These are phyloP conservation scores for Anastrepha obliqua DNA, from an alignment of 1,140 invertebrate species.

Conservation along the genomic window DNA sequence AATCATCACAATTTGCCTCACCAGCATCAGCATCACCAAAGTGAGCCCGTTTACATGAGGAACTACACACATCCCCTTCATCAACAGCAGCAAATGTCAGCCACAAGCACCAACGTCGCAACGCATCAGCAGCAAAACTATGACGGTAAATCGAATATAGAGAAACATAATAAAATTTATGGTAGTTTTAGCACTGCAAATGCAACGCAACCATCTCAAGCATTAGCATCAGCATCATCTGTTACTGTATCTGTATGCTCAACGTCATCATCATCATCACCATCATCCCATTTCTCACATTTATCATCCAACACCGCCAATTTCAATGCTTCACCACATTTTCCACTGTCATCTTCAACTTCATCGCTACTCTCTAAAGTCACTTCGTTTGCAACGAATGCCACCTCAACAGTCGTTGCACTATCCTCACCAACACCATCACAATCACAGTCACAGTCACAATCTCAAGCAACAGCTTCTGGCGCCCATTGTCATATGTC, in stretches of 20 bases:
- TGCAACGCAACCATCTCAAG: slow-evolving; percentile 62
- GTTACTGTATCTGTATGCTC: slow-evolving; percentile 50
- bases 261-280: background rate
- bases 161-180: slow-evolving; percentile 70
- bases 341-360: slow-evolving; percentile 72
- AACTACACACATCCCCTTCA: slow-evolving; percentile 55
- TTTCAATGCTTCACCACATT: slow-evolving; percentile 71
- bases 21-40: slow-evolving; percentile 63
- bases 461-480: slow-evolving; percentile 32
- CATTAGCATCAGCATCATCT: slow-evolving; percentile 54
- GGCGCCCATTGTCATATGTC: slow-evolving; percentile 15
- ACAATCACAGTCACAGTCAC: slow-evolving; percentile 28
- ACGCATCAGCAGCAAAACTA: slow-evolving; percentile 71
- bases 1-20: slow-evolving; percentile 55
- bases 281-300: slow-evolving; percentile 53
- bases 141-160: slow-evolving; percentile 72
- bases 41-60: slow-evolving; percentile 54
- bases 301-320: slow-evolving; percentile 57
- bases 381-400: slow-evolving; percentile 64
- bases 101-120: slow-evolving; percentile 32
- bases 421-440: slow-evolving; percentile 30
- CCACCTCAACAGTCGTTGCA: slow-evolving; percentile 27
- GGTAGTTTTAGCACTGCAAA: slow-evolving; percentile 71
- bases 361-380: slow-evolving; percentile 73
- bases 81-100: slow-evolving; percentile 61